Conservation (phyloP, 2,888 invertebrate species). For the Bhutanitis thaidina region DNA sequence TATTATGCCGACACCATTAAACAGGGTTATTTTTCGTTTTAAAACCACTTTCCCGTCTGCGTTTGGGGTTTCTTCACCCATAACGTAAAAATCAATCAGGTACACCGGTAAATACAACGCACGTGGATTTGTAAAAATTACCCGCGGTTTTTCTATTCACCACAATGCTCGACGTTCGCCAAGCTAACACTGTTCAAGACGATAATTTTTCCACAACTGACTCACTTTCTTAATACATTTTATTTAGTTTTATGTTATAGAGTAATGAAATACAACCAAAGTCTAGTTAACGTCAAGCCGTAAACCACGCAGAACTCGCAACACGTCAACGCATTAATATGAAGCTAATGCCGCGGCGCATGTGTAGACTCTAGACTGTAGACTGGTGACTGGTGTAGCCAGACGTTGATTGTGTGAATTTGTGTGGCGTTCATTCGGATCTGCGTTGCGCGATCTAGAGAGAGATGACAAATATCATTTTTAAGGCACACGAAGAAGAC, state of each 20-base stretch:
- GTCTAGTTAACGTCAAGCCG: slow-evolving; percentile 43
- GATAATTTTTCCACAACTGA: slow-evolving; percentile 60
- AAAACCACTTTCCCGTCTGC: slow-evolving; percentile 82
- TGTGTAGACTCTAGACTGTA: slow-evolving; percentile 38
- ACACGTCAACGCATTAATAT: slow-evolving; percentile 36
- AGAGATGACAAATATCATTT: slow-evolving; percentile 8
- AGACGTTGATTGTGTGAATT: slow-evolving; percentile 13
- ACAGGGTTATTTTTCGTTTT: slow-evolving; percentile 90
- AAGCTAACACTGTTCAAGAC: slow-evolving; percentile 33
- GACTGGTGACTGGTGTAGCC: neutral
- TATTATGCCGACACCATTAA: slow-evolving; percentile 93
- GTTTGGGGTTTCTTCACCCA: slow-evolving; percentile 70
- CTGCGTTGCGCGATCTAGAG: slow-evolving; percentile 2
- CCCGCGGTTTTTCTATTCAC: slow-evolving; percentile 20
- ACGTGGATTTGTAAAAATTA: slow-evolving; percentile 46
- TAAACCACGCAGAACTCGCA: slow-evolving; percentile 25
- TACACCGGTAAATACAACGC: slow-evolving; percentile 51
- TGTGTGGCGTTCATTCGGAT: slow-evolving; percentile 2
- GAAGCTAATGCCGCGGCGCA: slow-evolving; percentile 53
- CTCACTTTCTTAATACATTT: slow-evolving; percentile 61
- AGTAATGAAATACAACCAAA: slow-evolving; percentile 50
- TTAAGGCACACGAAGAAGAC: neutral
- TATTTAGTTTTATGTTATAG: slow-evolving; percentile 57
- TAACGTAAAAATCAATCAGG: slow-evolving; percentile 72
- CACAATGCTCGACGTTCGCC: slow-evolving; percentile 1